Percentiles rank a stretch among this genome's conserved stretches.
Evolutionary conservation across 2,888 invertebrate genomes (phyloP).

Genomic region (Atethmia centrago): DNA sequence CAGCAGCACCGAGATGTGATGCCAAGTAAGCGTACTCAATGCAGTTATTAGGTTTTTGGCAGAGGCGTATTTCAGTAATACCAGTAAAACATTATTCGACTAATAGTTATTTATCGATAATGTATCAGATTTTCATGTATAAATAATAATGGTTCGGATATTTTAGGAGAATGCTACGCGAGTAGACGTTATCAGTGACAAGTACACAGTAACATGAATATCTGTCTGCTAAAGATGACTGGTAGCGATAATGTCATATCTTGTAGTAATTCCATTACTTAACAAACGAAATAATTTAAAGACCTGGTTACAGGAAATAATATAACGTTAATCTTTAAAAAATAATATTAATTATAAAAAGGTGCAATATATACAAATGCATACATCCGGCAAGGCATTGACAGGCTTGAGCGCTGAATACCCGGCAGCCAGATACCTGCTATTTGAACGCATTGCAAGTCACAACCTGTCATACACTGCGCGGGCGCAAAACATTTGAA

Average conservation of each 20-base stretch:
- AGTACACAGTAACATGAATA: slow-evolving; percentile 19
- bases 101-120: slow-evolving; percentile 28
- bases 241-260: slow-evolving; percentile 22
- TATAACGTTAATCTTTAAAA: neutral
- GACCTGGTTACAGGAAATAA: neutral
- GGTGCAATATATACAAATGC: neutral
- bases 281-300: neutral
- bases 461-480: neutral
- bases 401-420: neutral
- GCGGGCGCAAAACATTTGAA: neutral
- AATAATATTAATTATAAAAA: neutral
- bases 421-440: neutral
- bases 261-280: neutral
- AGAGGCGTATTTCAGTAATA: slow-evolving; percentile 5
- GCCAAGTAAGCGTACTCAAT: slow-evolving; percentile 39
- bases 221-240: slow-evolving; percentile 2
- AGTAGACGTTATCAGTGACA: slow-evolving; percentile 24
- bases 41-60: slow-evolving; percentile 33
- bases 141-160: slow-evolving; percentile 7
- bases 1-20: slow-evolving; percentile 26
- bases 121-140: slow-evolving; percentile 19
- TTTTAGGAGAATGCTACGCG: slow-evolving; percentile 12
- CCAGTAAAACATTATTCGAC: slow-evolving; percentile 22
- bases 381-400: too few relatives aligned
- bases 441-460: neutral